Evolutionary conservation across 2,888 invertebrate genomes (phyloP), one percentile per base, ranked within the genome.

Genomic region (Clepsis dumicolana): DNA sequence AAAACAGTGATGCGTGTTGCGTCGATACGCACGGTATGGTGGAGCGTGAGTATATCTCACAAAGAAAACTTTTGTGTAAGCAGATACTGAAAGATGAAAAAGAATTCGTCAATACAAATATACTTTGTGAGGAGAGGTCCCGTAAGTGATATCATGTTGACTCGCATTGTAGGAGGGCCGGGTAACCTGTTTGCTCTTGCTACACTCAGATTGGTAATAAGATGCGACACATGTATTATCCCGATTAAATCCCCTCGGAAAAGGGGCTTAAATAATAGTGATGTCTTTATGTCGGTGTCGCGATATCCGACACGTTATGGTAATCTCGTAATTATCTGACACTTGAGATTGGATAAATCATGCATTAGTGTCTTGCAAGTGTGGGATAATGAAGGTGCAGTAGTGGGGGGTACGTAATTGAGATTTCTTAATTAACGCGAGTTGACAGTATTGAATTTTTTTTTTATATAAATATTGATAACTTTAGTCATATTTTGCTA

Each of bases 151-250:
- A 90, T 87, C 82, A 82, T 91, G 89, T 91, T 91, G 89, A 90
- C 91, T 87, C 83, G 75, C 77, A 81, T 79, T 76, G 80, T 80
- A 84, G 80, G 84, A 83, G 77, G 75, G 73, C 77, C 82, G 82
- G 80, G 78, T 81, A 84, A 84, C 85, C 83, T 90, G 91, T 93
- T 92, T 92, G 88, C 88, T 86, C 83, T 82, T 78, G 81, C 87
- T 87, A 88, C 88, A 89, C 90, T 89, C 81, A 87, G 92, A 91
- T 91, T 88, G 88, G 91, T 92, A 91, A 91, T 91, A 91, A 89
- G 91, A 92, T 90, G 90, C 89, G 93, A 91, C 92, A 91, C 88
- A 89, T 89, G 91, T 90, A 90, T 90, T 91, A 91, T 90, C 87
- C 86, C 85, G 87, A 90, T 90, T 91, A 90, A 88, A 90, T 87